Base-by-base conservation (phyloP, 2,888 invertebrate genomes). In the Campaea margaritaria region DNA sequence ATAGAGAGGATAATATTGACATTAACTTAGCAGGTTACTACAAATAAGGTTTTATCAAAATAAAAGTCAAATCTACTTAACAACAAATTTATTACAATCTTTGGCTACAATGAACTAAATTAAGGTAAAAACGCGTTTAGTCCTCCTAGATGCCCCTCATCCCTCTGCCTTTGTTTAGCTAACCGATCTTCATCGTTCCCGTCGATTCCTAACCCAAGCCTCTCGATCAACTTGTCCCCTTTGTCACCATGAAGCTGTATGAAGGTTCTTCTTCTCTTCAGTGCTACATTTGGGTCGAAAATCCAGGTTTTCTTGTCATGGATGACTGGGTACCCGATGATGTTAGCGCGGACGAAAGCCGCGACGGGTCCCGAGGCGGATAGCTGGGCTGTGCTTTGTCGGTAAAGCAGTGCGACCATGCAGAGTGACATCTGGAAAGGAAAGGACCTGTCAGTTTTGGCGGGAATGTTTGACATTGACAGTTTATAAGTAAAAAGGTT, bases 281-380 rank as follows among this genome's bases (percentile, higher is more conserved):
- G 75, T 0, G 94, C 93, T 0, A 94, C 89, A 13, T 95, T 94
- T 0, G 96, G 95, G 78, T 96, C 94, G 66, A 96, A 95, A 27
- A 93, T 81, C 94, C 95, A 95, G 1, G 84, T 78, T 13, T 92
- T 91, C 55, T 88, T 81, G 69, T 94, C 88, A 66, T 95, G 95
- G 27, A 95, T 81, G 0, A 93, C 85, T 0, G 95, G 95, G 59
- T 92, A 79, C 0, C 96, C 96, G 15, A 94, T 88, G 0, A 95
- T 15, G 73, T 96, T 95, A 0, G 87, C 80, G 44, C 88, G 81
- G 1, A 93, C 44, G 48, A 93, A 89, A 0, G 68, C 75, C 7
- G 73, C 76, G 14, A 93, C 65, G 0, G 87, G 86, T 8, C 86
- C 91, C 2, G 78, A 67, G 0, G 80, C 72, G 12, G 70, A 72